Evolutionary conservation across 2,888 invertebrate genomes (phyloP), one percentile per base, ranked within the genome.

Genomic region (Lypha dubia): DNA sequence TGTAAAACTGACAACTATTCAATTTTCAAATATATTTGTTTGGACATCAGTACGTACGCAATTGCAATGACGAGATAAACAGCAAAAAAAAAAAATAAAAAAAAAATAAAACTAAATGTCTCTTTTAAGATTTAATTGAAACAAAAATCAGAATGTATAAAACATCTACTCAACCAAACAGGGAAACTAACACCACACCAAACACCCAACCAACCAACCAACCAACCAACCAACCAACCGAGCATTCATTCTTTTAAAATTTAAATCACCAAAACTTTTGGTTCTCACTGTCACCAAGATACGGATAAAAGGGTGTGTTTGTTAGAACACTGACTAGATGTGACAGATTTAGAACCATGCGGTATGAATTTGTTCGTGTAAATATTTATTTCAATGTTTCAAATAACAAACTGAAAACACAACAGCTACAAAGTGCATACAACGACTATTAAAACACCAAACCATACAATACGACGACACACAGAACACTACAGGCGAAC

Each of bases 281-380:
- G 20, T n/a, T 20, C 75, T 75, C 65, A 56, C 17, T 56, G 32
- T 32, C 44, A 35, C 11, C 22, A 53, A 68, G 22, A 6, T 8
- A n/a, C 11, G 8, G 17, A 7, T 8, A 9, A 13, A n/a, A 46
- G 44, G n/a, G 65, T 24, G 35, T 58, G 46, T 62, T 51, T 9
- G 38, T 38, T 41, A 32, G 22, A 38, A 75, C 63, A 82, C n/a
- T 70, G 68, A 75, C 81, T 70, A 49, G 46, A 82, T 65, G 41
- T 77, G 82, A 77, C 71, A 60, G 71, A 38, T 71, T 58, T 41
- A 58, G 44, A 68, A 75, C 53, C 32, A 62, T 51, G 35, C 28
- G 22, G 41, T 67, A 24, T 56, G 75, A n/a, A 2, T 41, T 44
- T 65, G 46, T 41, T 8, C n/a, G n/a, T n/a, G n/a, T n/a, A n/a